Evolutionary conservation across 2,888 invertebrate species (phyloP), one percentile per base, ranked within the genome.

Genomic region (Hipparchia semele): DNA sequence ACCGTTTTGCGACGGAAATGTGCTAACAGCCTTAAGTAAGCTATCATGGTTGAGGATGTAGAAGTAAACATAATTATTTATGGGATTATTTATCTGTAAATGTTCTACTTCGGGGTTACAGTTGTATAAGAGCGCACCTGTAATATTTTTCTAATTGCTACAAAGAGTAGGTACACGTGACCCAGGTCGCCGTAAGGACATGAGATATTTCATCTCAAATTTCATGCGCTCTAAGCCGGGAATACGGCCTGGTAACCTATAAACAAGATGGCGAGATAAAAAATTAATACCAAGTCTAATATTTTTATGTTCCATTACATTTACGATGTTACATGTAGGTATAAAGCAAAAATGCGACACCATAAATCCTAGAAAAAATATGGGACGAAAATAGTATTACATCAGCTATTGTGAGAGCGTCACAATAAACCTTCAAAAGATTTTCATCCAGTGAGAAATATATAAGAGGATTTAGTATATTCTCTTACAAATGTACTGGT

Each of bases 401-500:
- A 13, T 39, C 39, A 39, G 64, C 45, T 67, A 73, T 75, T 73
- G 69, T 76, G 60, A 13, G 66, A 49, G 53, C 67, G 70, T 68
- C 70, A 77, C 75, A 76, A 77, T 72, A 73, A 75, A 67, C 71
- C 70, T 73, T 71, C 69, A 72, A 73, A 73, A 75, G 76, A 75
- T 77, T 79, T 78, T 76, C 75, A 72, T 71, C 70, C 72, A 60
- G 76, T 76, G 73, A 68, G 73, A 77, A 77, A 78, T 68, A 75
- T 72, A 76, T 78, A 72, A 77, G 82, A 83, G 83, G 86, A 86
- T 86, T 86, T 84, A 80, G 82, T 85, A 80, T 82, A 84, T 84
- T 86, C 84, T 84, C 80, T 81, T 81, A 76, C 83, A 86, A 86
- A 86, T 81, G 82, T 84, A 84, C 85, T 85, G 85, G 82, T 82